Evolutionary conservation across 2,888 invertebrate species (phyloP), one percentile per base, ranked within the genome.

Genomic region (Hydraecia micacea): DNA sequence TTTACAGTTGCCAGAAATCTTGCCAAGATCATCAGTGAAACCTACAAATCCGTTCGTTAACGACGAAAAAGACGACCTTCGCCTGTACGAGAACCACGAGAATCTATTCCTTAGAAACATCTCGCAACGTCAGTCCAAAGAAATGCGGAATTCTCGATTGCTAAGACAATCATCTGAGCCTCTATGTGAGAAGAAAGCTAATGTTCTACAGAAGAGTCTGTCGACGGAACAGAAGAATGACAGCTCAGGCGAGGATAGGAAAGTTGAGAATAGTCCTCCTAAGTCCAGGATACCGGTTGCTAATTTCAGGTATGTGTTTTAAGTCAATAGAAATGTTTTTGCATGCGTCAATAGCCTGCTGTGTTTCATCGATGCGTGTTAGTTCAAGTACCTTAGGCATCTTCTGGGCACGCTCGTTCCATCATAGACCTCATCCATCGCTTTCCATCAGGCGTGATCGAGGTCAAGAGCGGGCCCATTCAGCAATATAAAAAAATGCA

Each of bases 271-370:
- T 58, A 94, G 94, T 67, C 94, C 94, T 0, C 94, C 94, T 0
- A 94, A 94, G 82, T 96, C 95, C 0, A 89, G 97, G 58, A 97
- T 97, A 75, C 97, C 97, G 0, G 95, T 97, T 0, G 96, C 97
- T 1, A 97, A 96, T 79, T 97, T 97, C 83, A 90, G 95, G 32
- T 97, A 77, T 71, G 75, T 79, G 68, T 63, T 62, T 77, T 39
- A 36, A 52, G 5, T 49, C 32, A 2, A 25, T 69, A 49, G 1
- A 32, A 32, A 25, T 69, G 32, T 49, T 66, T n/a, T n/a, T n/a
- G n/a, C n/a, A n/a, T n/a, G n/a, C n/a, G n/a, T n/a, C n/a, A n/a
- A n/a, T n/a, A n/a, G n/a, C n/a, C n/a, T n/a, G n/a, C n/a, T n/a
- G n/a, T n/a, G n/a, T n/a, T n/a, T n/a, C n/a, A n/a, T n/a, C n/a